Conservation (phyloP, 2,888 invertebrate genomes). For the Spisula subtruncata region DNA sequence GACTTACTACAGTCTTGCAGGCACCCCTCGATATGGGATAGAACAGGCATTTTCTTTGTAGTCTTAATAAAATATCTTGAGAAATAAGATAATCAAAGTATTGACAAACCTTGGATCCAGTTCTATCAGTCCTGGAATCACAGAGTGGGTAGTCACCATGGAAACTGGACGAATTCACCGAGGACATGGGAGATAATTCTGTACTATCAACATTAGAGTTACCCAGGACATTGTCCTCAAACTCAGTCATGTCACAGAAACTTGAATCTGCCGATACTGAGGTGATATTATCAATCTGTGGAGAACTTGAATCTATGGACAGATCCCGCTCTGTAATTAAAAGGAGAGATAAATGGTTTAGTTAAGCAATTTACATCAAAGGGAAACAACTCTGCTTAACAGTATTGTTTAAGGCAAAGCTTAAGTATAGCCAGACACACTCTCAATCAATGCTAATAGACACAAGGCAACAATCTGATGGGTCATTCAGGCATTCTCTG, state of each 20-base stretch:
- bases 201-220: conserved; percentile 32
- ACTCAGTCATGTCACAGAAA: conserved; percentile 24
- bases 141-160: neutral
- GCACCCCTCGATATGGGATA: too few relatives aligned
- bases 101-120: neutral
- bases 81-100: neutral
- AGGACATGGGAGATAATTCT: conserved; percentile 42
- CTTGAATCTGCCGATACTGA: conserved; percentile 52
- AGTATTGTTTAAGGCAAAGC: too few relatives aligned
- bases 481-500: too few relatives aligned
- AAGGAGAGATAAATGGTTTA: too few relatives aligned
- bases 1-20: too few relatives aligned
- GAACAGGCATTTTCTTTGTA: too few relatives aligned
- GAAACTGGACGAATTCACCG: conserved; percentile 31
- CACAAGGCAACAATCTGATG: too few relatives aligned
- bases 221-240: conserved; percentile 4
- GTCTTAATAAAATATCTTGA: too few relatives aligned
- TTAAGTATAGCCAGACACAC: too few relatives aligned
- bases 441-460: too few relatives aligned
- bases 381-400: too few relatives aligned
- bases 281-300: neutral
- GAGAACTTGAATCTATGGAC: neutral
- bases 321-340: neutral
- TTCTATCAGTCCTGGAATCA: conserved; percentile 4
- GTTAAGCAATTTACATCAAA: too few relatives aligned